Evolutionary conservation across 2,888 invertebrate species (phyloP).

Genomic region (Dryococelus australis): DNA sequence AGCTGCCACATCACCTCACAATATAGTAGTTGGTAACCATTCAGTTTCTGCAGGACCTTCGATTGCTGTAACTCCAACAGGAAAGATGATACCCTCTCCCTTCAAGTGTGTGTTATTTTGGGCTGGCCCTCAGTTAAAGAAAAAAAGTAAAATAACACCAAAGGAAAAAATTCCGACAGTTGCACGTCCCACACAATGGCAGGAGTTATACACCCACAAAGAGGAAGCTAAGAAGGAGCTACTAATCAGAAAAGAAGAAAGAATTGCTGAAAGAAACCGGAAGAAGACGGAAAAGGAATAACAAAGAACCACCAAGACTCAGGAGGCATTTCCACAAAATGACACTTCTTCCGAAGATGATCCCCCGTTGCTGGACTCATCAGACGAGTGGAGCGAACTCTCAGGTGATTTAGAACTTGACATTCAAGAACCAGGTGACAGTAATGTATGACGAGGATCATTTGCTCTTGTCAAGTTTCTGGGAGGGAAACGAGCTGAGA

Average conservation of each 20-base stretch:
- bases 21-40: too few relatives aligned
- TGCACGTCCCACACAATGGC: neutral
- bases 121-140: neutral
- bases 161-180: neutral
- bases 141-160: neutral
- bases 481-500: neutral
- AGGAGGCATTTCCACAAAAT: neutral
- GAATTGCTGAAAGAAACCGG: too few relatives aligned
- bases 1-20: too few relatives aligned
- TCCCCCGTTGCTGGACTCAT: neutral
- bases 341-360: conserved; percentile 11
- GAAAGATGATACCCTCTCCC: neutral
- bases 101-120: neutral
- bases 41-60: too few relatives aligned
- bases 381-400: neutral
- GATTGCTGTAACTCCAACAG: neutral
- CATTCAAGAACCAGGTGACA: neutral
- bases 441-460: neutral
- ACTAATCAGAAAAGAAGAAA: too few relatives aligned
- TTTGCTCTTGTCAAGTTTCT: neutral
- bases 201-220: neutral
- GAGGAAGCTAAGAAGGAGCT: neutral
- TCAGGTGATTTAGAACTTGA: neutral
- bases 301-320: neutral
- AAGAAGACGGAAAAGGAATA: too few relatives aligned